Evolutionary conservation across 2,797 vertebrate species (phyloP).

Genomic region (Coracias cyanogaster): DNA sequence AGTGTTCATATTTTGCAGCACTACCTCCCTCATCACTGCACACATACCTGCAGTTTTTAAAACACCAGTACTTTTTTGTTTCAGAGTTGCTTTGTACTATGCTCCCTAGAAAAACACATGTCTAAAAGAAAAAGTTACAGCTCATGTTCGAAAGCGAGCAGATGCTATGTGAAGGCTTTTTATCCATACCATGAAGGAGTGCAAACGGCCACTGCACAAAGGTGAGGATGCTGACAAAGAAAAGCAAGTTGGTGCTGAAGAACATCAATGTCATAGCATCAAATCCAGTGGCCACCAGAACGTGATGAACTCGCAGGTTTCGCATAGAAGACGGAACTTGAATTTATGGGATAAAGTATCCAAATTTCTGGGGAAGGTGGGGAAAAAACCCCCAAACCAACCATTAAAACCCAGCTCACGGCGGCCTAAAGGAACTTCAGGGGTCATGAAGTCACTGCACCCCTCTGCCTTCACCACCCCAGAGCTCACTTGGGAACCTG

Average conservation of each 20-base stretch:
- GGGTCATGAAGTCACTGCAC: fast-evolving
- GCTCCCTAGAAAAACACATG: fast-evolving
- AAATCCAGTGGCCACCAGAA: fast-evolving
- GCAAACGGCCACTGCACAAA: background rate
- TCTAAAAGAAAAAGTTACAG: background rate
- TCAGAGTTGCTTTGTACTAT: background rate
- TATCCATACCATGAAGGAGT: fast-evolving
- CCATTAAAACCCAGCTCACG: fast-evolving
- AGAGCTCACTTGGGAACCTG: fast-evolving
- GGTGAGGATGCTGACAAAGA: background rate
- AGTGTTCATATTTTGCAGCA: background rate
- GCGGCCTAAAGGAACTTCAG: fast-evolving
- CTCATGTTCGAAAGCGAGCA: background rate
- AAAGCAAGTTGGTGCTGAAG: background rate
- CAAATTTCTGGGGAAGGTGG: fast-evolving
- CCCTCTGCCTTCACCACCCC: background rate
- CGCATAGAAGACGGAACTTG: fast-evolving
- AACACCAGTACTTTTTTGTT: background rate
- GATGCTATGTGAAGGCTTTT: background rate
- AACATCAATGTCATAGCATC: fast-evolving
- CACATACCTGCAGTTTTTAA: background rate
- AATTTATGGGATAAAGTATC: background rate
- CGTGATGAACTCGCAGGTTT: fast-evolving
- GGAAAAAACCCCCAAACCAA: too few relatives aligned
- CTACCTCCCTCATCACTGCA: background rate